Evolutionary conservation across 2,888 invertebrate genomes (phyloP), one percentile per base, ranked within the genome.

Genomic region (Nudaria mundana): DNA sequence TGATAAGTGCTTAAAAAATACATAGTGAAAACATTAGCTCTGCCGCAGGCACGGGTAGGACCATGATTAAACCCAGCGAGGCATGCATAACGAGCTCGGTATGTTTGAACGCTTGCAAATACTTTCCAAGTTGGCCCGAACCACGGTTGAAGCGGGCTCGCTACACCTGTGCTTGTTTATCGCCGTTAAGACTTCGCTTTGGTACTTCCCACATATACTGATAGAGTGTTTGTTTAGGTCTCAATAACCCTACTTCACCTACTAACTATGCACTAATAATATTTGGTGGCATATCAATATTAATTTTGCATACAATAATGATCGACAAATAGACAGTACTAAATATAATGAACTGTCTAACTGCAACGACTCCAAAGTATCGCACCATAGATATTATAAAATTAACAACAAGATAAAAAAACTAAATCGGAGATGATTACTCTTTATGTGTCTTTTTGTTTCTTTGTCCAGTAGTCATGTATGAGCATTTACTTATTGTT

Each of bases 31-130:
- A 84, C 81, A 84, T 81, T 78, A 81, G 75, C 66, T 71, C 58
- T 59, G 79, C 83, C 76, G 63, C 68, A 66, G 81, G 82, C 80
- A 71, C n/a, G 75, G 75, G 73, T 71, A 60, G 67, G 72, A 58
- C 73, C 74, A 74, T 86, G 86, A 86, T 87, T 87, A 86, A 87
- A 86, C 73, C 74, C 83, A 76, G 76, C 85, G 79, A 82, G 72
- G 86, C 86, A 82, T 86, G 82, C 80, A 78, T 81, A 85, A 85
- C 83, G 81, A 83, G 79, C 58, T 65, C 73, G 76, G 80, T 80
- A 77, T 86, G 82, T 87, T 87, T 86, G 84, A 76, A 78, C 85
- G 81, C 76, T 76, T 70, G 64, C 76, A 75, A 84, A 84, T 87
- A 84, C 83, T 85, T 86, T 79, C 72, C 71, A 81, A 81, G 78